These are phyloP conservation scores for Tamias sibiricus DNA, from an alignment of 2,113 vertebrate genomes.

Conservation along the genomic window DNA sequence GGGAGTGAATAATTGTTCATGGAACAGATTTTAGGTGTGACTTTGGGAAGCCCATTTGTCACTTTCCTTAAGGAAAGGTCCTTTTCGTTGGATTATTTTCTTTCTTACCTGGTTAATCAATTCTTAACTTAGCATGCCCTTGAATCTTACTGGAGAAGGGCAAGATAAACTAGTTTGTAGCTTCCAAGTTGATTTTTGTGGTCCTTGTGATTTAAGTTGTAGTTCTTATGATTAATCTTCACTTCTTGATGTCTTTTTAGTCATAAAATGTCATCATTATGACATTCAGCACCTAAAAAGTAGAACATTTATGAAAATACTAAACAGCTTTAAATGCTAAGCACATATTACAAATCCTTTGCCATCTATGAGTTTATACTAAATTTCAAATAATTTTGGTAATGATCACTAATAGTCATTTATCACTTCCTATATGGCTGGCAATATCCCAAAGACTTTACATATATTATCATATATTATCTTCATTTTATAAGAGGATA, in stretches of 20 bases:
- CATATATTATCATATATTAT: conserved; percentile 1
- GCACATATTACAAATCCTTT: neutral
- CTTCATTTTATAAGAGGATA: neutral
- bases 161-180: conserved; percentile 49
- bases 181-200: conserved; percentile 29
- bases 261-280: neutral
- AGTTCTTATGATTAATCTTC: neutral
- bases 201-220: conserved; percentile 21
- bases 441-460: neutral
- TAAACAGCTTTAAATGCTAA: neutral
- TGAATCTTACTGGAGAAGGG: conserved; percentile 55
- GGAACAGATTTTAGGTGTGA: conserved; percentile 29
- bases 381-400: conserved; percentile 1
- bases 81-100: conserved; percentile 46
- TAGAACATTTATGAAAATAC: neutral
- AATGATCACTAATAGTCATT: neutral
- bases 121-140: conserved; percentile 55
- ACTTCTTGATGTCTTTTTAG: neutral
- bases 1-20: conserved; percentile 25
- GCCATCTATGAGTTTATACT: neutral
- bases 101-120: conserved; percentile 55
- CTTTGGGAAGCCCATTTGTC: conserved; percentile 35
- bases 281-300: neutral
- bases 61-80: conserved; percentile 26
- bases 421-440: neutral